Base-by-base conservation (phyloP, 2,113 vertebrate species). In the Polyodon spathula region DNA sequence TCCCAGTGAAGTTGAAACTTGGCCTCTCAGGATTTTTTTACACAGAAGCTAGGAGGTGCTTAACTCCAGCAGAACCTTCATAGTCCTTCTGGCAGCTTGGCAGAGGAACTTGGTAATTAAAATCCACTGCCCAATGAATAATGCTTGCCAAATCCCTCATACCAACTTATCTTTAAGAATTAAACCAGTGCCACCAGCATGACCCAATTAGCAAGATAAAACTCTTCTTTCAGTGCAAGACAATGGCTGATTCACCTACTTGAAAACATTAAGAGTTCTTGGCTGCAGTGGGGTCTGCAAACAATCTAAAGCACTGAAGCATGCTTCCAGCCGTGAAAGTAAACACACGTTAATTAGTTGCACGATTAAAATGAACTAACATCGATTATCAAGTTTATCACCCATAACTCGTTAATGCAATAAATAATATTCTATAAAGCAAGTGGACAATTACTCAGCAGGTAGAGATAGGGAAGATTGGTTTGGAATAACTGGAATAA, bases 181-280 rank as follows among this genome's bases (percentile, higher is more conserved):
- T 84, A 81, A 73, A 73, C 73, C 72, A 78, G 76, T 71, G 81
- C 77, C 75, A 58, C 63, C 74, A 77, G 74, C 78, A 56, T 75
- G 65, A 68, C 75, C 70, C 71, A 78, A 83, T 85, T 86, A 50
- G 48, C 10, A 84, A 74, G 75, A 73, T 70, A 75, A 78, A 81
- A 68, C 77, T 56, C 44, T 68, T 77, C 70, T 74, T 85, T 84
- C 76, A 85, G 66, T 62, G 43, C 66, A 60, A 76, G 81, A 86
- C 86, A 88, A 87, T 84, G 78, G 69, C 62, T 71, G 72, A 76
- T 81, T 85, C 76, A 78, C 3, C 27, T 27, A 27, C 27, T 27
- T 84, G 60, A 41, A 67, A 68, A 63, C 71, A 73, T 81, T 77
- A 84, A 75, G 68, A 79, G 74, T 70, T 71, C 73, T 81, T 80